Evolutionary conservation across 2,797 vertebrate genomes (phyloP), one percentile per base, ranked within the genome.

Genomic region (Tapirus indicus): DNA sequence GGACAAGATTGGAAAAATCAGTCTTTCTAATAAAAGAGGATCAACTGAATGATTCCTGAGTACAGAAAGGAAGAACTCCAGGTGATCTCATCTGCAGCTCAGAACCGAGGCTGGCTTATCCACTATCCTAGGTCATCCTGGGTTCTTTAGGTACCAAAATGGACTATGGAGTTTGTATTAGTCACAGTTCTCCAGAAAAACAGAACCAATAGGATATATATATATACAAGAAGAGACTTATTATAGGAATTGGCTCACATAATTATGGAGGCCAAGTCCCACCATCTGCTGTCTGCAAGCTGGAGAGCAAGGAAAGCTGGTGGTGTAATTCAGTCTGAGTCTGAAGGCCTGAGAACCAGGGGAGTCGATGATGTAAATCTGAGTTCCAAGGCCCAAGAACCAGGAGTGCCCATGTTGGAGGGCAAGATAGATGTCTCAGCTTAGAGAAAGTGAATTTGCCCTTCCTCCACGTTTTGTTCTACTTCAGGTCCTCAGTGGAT

Each of bases 1-100:
- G 98, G 97, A 99, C 98, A 97, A 98, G 98, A 98, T 95, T 62
- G 92, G 93, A 97, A 96, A 94, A 86, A 87, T 93, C 90, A 96
- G 88, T 91, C 79, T 96, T 95, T 96, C 96, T 21, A 14, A 85
- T 97, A 95, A 74, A 54, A 64, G 64, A 49, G 52, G 66, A 83
- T 98, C 88, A 96, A 97, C 0, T 66, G 68, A 95, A 47, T 85
- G 58, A 82, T 94, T 94, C 94, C 97, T 86, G 21, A 58, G 56
- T 58, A 58, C 96, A 97, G 87, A 93, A 79, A 92, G 88, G 92
- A 97, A 72, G 95, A 97, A 97, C 38, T 78, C 41, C 20, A 5
- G 25, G 64, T 79, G 92, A 69, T 86, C 91, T 78, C 94, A 95
- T 97, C 69, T 95, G 97, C 88, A 96, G 93, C 84, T 97, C 94